Evolutionary conservation across 2,797 vertebrate species (phyloP), one percentile per base, ranked within the genome.

Genomic region (Pseudochromis fuscus): DNA sequence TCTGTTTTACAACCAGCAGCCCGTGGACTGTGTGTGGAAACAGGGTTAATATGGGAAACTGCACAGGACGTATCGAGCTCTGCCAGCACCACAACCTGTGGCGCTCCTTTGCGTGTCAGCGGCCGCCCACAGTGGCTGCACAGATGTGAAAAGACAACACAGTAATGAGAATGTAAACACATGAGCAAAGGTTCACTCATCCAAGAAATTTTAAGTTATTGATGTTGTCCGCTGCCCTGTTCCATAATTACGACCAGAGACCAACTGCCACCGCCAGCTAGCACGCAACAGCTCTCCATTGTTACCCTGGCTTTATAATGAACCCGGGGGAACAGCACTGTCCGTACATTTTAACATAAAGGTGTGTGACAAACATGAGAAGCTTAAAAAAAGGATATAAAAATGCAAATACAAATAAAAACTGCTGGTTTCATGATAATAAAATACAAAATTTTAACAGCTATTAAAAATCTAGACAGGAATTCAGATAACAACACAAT

Each of bases 161-260:
- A 45, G 67, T 81, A 77, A 87, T 72, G 62, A 79, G 65, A 83
- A 67, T 18, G 70, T 85, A 86, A 84, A 88, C 87, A 92, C 72
- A 83, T 7, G 53, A 77, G 87, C 75, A 67, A 67, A 78, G 53
- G 84, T 79, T 88, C 87, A 87, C 80, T 92, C 89, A 90, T 88
- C 89, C 87, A 89, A 79, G 71, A 84, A 84, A 87, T 78, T 40
- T 63, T 57, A 80, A 65, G 67, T 79, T 92, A 92, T 93, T 80
- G 90, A 93, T 67, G 81, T 64, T 58, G 82, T 85, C 55, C 79
- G 23, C 38, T 21, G 67, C 81, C 75, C 48, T 46, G 82, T 91
- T 91, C 86, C 83, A 75, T 89, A 89, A 92, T 69, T 71, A 77
- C 18, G 5, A 27, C 12, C 74, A 62, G 25, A 44, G 57, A 76